Conservation (phyloP, 2,113 vertebrate genomes). For the Archilochus colubris region DNA sequence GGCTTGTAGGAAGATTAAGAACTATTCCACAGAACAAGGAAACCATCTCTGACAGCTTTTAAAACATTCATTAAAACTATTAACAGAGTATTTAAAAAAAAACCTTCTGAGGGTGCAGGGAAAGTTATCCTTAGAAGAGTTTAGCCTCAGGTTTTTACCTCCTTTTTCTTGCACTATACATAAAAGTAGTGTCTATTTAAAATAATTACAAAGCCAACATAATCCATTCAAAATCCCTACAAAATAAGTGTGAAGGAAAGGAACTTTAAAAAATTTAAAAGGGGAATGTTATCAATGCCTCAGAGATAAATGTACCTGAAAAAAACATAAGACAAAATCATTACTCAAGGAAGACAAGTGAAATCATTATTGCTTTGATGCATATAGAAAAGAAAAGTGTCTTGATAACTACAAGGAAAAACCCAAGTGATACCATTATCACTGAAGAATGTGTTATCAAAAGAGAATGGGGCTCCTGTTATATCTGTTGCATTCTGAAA, state of each 20-base stretch:
- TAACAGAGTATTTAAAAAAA: not conserved
- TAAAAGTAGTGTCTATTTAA: not conserved
- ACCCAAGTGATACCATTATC: not conserved
- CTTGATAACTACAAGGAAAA: conserved; percentile 34
- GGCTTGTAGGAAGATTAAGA: not conserved
- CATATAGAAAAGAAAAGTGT: conserved; percentile 27
- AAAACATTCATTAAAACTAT: not conserved
- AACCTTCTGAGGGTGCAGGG: not conserved
- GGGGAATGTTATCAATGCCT: conserved; percentile 27
- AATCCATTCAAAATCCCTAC: not conserved
- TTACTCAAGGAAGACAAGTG: conserved; percentile 42
- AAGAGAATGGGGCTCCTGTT: not conserved
- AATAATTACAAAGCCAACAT: conserved; percentile 13
- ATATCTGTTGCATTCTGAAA: not conserved
- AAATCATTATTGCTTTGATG: conserved; percentile 31
- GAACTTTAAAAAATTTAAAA: conserved; percentile 8
- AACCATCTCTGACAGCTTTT: not conserved
- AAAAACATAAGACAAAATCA: conserved; percentile 38
- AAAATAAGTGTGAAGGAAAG: not conserved
- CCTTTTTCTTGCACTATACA: not conserved
- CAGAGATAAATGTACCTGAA: conserved; percentile 23
- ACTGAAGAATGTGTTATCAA: conserved; percentile 26
- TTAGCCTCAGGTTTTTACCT: not conserved
- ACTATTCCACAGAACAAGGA: no score
- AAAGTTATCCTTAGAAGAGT: not conserved